Evolutionary conservation across 2,888 invertebrate genomes (phyloP), one percentile per base, ranked within the genome.

Genomic region (Amorpha juglandis): DNA sequence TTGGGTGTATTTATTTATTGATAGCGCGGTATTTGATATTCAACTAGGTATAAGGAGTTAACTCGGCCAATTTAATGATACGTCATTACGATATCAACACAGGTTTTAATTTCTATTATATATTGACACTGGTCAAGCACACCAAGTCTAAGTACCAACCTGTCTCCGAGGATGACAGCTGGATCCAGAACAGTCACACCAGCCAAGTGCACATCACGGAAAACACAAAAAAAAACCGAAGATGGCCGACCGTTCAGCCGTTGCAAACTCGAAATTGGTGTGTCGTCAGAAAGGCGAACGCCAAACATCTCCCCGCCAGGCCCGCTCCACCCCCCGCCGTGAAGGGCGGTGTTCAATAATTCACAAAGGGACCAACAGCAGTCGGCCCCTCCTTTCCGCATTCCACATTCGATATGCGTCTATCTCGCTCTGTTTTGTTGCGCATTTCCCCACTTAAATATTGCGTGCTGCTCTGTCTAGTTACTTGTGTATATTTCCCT

Each of bases 301-400:
- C 82, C 84, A 87, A 88, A 73, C 70, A 64, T 68, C 70, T 71
- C 73, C 70, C 68, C 69, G 62, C 68, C 68, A 67, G 67, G 50
- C 63, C 67, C 69, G 70, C 77, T 84, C 79, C 86, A 81, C 81
- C 86, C 84, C 83, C 88, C 27, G 4, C 1, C 79, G 88, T 81
- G 90, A 90, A 88, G 88, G 90, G 89, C 91, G 90, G 87, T 86
- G 90, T 87, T 91, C 82, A 90, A 92, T 92, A 89, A 91, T 92
- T 89, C 84, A 90, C 74, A 73, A 70, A 68, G 73, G 82, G 71
- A 82, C 91, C 91, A 89, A 88, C 87, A 79, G 85, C 81, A 72
- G 74, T 69, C 67, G 70, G 74, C 78, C 77, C 74, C 80, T 81
- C 87, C 81, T 87, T 84, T 85, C 86, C 47, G 63, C 62, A 16